A percentile compares a stretch with the other conserved stretches of the same genome.
These are phyloP conservation scores for Hydra vulgaris DNA, from an alignment of 30 jellyfish, hydroid and myxozoan genomes.

Conservation along the genomic window DNA sequence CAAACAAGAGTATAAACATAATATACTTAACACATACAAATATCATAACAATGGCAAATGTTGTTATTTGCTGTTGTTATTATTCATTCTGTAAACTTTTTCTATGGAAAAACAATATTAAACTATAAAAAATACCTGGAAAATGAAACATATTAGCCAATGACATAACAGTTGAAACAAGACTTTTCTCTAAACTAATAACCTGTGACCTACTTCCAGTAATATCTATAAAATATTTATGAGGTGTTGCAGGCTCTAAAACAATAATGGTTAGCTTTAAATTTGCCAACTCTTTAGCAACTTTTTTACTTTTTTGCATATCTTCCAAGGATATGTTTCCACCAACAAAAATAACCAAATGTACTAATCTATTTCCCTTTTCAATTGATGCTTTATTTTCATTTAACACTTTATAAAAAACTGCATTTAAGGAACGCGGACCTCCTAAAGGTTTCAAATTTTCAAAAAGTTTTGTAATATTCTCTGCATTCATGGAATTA, in stretches of 20 bases:
- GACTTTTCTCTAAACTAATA: neutral
- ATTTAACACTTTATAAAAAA: neutral
- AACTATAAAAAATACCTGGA: neutral
- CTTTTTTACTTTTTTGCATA: neutral
- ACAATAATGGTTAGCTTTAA: neutral
- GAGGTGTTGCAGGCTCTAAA: neutral
- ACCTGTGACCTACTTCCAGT: neutral
- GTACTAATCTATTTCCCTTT: slow-evolving; percentile 4
- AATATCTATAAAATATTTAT: neutral
- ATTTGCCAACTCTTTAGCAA: neutral
- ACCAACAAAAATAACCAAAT: slow-evolving; percentile 34
- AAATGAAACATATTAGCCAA: neutral
- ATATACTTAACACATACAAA: too few relatives aligned
- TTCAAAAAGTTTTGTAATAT: neutral
- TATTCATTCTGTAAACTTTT: too few relatives aligned
- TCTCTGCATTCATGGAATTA: neutral
- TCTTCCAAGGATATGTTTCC: slow-evolving; percentile 32
- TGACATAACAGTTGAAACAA: neutral
- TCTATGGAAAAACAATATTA: neutral
- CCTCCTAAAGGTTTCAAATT: neutral
- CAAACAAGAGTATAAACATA: too few relatives aligned
- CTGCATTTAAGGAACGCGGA: neutral
- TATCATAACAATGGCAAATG: too few relatives aligned
- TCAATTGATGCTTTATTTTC: too few relatives aligned
- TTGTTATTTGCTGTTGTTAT: too few relatives aligned